phyloP scores from a whole-genome alignment of 2,888 invertebrate species.

The Tinea pellionella region DNA sequence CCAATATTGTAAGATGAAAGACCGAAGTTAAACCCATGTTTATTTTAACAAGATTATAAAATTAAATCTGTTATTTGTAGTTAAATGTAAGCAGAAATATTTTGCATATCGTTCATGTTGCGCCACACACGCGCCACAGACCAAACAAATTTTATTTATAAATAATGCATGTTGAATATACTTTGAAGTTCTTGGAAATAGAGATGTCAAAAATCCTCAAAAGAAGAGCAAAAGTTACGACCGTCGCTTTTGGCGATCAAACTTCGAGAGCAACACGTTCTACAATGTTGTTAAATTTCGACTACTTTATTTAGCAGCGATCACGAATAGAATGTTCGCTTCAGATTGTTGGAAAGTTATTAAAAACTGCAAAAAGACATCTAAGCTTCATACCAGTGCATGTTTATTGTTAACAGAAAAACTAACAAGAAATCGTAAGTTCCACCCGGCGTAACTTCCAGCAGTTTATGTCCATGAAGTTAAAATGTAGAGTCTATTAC shows the following conservation, averaged over 20 bases:
- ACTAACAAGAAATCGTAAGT: background rate
- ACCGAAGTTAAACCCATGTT: background rate
- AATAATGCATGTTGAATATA: conserved; percentile 29
- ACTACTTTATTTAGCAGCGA: background rate
- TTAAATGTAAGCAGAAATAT: conserved; percentile 8
- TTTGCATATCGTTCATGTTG: conserved; percentile 7
- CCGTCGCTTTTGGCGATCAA: conserved; percentile 34
- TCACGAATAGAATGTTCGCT: background rate
- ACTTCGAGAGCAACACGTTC: conserved; percentile 23
- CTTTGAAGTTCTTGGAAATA: conserved; percentile 36
- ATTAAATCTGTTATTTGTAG: background rate
- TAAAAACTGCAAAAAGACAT: background rate
- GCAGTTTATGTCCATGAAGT: conserved; percentile 9
- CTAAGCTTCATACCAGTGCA: background rate
- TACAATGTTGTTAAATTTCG: conserved; percentile 1
- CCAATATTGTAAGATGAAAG: conserved; percentile 2
- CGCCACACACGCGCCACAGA: conserved; percentile 13
- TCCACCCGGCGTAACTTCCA: background rate
- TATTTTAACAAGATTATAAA: background rate
- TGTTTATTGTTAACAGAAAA: conserved; percentile 3
- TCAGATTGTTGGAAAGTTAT: background rate
- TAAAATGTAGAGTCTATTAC: conserved; percentile 8
- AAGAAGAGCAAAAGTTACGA: conserved; percentile 31
- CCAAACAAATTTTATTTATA: conserved; percentile 22
- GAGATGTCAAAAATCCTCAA: conserved; percentile 43